phyloP scores from a whole-genome alignment of 1,140 invertebrate genomes.

The Drosophila quadrilineata region DNA sequence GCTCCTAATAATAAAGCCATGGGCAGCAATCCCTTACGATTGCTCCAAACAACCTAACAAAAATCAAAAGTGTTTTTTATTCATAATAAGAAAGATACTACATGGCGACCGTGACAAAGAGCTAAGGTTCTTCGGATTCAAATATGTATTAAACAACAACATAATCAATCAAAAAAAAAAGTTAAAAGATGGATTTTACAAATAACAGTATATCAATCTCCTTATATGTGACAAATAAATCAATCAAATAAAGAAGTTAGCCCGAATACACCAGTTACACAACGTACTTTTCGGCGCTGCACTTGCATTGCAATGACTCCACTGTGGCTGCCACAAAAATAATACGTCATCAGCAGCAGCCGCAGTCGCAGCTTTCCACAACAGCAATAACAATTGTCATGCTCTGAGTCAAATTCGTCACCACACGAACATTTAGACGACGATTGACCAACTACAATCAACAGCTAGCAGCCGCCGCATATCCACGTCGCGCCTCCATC shows the following conservation, averaged over 20 bases:
- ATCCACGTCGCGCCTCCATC: constrained; percentile 68
- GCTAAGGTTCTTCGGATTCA: too few species aligned
- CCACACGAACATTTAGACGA: constrained; percentile 79
- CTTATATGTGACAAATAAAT: not conserved
- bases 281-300: constrained; percentile 77
- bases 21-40: too few species aligned
- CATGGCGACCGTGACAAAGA: too few species aligned
- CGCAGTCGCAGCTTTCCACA: too few species aligned
- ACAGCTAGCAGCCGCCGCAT: constrained; percentile 55
- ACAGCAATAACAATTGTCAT: constrained; percentile 41
- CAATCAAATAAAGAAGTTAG: constrained; percentile 73
- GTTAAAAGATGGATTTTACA: too few species aligned
- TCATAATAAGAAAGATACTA: too few species aligned
- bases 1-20: too few species aligned
- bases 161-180: too few species aligned
- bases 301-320: constrained; percentile 63
- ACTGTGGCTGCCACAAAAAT: constrained; percentile 67
- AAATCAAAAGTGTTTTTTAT: too few species aligned
- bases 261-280: constrained; percentile 81
- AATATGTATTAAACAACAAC: too few species aligned
- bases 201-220: too few species aligned
- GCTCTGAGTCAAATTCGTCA: constrained; percentile 68
- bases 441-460: constrained; percentile 79
- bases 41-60: too few species aligned
- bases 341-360: constrained; percentile 40